phyloP scores from a whole-genome alignment of 2,888 invertebrate species.

The Conomelus anceps region DNA sequence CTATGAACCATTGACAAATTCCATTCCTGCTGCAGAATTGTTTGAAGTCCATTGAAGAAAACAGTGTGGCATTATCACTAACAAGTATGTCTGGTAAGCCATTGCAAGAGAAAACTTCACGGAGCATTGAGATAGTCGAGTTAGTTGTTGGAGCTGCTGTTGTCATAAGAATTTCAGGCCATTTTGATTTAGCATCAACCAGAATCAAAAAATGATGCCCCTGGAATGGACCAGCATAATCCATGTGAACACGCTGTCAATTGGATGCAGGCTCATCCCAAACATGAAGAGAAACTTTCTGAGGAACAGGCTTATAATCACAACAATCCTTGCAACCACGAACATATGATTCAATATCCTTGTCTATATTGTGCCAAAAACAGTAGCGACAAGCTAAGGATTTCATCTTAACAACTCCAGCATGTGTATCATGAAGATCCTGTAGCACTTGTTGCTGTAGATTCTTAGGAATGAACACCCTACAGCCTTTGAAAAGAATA shows the following conservation, averaged over 20 bases:
- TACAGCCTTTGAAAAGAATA: constrained; percentile 19
- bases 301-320: constrained; percentile 30
- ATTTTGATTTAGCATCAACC: constrained; percentile 15
- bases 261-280: constrained; percentile 32
- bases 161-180: no score
- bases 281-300: constrained; percentile 32
- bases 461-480: constrained; percentile 26
- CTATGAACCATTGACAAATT: constrained; percentile 23
- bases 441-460: constrained; percentile 28
- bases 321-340: constrained; percentile 31
- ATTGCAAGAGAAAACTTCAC: constrained; percentile 26
- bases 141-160: no score
- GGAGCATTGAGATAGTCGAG: background rate
- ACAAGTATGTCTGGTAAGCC: constrained; percentile 12
- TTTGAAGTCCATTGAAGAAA: no score
- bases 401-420: constrained; percentile 36
- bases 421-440: constrained; percentile 34
- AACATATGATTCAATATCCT: constrained; percentile 31
- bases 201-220: constrained; percentile 16
- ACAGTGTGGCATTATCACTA: no score
- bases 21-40: no score
- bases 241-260: constrained; percentile 30
- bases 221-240: background rate
- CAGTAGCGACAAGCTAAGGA: constrained; percentile 33
- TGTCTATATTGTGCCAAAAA: constrained; percentile 37